These are phyloP conservation scores for Hanleya hanleyi DNA, from an alignment of 2,888 invertebrate species.

Conservation along the genomic window DNA sequence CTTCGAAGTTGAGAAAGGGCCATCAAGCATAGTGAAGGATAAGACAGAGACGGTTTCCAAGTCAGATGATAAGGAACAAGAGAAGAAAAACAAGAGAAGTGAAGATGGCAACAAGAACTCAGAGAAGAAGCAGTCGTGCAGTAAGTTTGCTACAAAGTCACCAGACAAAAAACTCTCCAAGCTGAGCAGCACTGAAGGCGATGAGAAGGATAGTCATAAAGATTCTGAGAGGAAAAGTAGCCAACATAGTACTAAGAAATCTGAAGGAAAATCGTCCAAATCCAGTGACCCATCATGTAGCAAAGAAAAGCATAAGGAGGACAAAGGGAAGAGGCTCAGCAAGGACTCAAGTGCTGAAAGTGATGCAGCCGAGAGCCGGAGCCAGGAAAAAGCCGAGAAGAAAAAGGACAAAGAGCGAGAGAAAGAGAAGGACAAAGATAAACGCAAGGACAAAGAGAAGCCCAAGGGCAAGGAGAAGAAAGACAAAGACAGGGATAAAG, in stretches of 20 bases:
- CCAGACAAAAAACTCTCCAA: constrained; percentile 42
- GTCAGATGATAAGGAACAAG: constrained; percentile 58
- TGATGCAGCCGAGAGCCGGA: constrained; percentile 15
- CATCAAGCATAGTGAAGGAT: neutral
- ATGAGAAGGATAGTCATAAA: constrained; percentile 29
- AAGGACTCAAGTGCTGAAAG: constrained; percentile 24
- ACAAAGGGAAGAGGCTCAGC: constrained; percentile 15
- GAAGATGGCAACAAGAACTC: constrained; percentile 30
- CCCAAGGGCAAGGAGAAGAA: constrained; percentile 31
- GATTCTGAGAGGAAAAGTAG: neutral
- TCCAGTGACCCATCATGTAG: constrained; percentile 11
- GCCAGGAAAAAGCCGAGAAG: constrained; percentile 34
- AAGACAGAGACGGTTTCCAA: constrained; percentile 35
- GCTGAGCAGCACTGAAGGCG: constrained; percentile 29
- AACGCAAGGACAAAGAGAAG: constrained; percentile 37
- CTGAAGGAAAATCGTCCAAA: neutral
- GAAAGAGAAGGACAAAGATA: constrained; percentile 36
- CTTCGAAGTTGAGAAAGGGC: constrained; percentile 1
- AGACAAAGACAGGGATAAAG: constrained; percentile 14
- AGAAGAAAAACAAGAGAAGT: constrained; percentile 48
- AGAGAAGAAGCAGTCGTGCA: constrained; percentile 7
- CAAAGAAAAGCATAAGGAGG: constrained; percentile 31
- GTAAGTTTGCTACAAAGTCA: constrained; percentile 8
- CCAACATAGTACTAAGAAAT: neutral
- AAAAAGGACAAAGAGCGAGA: constrained; percentile 37